A percentile compares a stretch with the other conserved stretches of the same genome.
Conservation (phyloP, 2,797 vertebrate species). For the Discoglossus pictus region DNA sequence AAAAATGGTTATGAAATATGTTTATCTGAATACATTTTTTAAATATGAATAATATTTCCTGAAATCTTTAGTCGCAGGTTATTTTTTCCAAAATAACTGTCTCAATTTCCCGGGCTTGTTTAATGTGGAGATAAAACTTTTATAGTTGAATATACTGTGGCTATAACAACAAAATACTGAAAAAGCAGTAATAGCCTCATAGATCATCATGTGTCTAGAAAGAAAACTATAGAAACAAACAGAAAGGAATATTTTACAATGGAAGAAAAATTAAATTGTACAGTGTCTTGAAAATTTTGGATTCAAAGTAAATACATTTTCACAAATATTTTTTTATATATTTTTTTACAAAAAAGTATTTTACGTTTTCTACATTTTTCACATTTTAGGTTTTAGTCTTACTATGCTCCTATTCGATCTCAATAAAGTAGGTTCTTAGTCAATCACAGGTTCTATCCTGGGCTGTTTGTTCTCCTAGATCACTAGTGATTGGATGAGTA, state of each 20-base stretch:
- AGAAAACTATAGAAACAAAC: neutral
- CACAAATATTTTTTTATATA: too few species aligned
- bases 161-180: conserved; percentile 32
- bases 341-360: too few species aligned
- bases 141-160: conserved; percentile 22
- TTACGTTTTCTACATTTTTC: too few species aligned
- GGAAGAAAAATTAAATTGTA: too few species aligned
- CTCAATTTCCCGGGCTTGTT: conserved; percentile 23
- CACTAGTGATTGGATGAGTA: too few species aligned
- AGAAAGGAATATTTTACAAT: neutral
- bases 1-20: conserved; percentile 42
- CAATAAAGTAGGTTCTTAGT: too few species aligned
- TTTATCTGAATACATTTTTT: conserved; percentile 15
- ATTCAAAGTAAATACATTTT: too few species aligned
- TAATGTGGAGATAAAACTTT: conserved; percentile 29
- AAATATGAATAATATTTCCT: conserved; percentile 39
- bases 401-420: too few species aligned
- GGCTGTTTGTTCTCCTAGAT: too few species aligned
- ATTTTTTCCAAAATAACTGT: conserved; percentile 20
- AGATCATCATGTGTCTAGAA: conserved; percentile 10
- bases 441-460: too few species aligned
- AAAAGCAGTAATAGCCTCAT: conserved; percentile 7
- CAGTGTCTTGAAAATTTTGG: too few species aligned
- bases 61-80: conserved; percentile 32
- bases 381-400: too few species aligned